A percentile compares a stretch with the other conserved stretches of the same genome.
These are phyloP conservation scores for Dorcus parallelipipedus DNA, from an alignment of 2,888 invertebrate species.

Conservation along the genomic window DNA sequence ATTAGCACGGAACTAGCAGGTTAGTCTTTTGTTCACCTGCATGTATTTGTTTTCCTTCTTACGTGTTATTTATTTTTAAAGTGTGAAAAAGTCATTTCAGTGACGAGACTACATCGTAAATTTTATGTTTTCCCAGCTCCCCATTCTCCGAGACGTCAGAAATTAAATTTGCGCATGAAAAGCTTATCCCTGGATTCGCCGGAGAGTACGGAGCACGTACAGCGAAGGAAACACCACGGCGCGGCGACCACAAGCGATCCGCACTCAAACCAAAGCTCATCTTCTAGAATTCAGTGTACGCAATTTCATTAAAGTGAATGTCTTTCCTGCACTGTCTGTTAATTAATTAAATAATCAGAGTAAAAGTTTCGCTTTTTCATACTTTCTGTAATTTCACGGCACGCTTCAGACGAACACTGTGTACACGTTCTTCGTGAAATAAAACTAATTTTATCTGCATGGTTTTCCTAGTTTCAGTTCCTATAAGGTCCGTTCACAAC, in stretches of 20 bases:
- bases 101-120: not conserved
- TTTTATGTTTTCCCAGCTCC: slow-evolving; percentile 61
- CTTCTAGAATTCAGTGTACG: slow-evolving; percentile 62
- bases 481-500: slow-evolving; percentile 40
- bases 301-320: slow-evolving; percentile 26
- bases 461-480: slow-evolving; percentile 36
- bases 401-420: not conserved
- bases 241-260: slow-evolving; percentile 45
- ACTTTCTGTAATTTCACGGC: not conserved
- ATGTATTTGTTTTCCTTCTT: slow-evolving; percentile 30
- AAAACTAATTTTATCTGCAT: slow-evolving; percentile 28
- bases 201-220: slow-evolving; percentile 82
- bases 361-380: not conserved
- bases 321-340: not conserved
- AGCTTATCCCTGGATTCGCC: slow-evolving; percentile 95
- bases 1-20: slow-evolving; percentile 14
- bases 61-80: slow-evolving; percentile 23
- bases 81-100: not conserved
- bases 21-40: slow-evolving; percentile 18
- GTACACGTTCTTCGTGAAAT: not conserved
- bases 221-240: slow-evolving; percentile 63
- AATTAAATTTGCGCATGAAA: slow-evolving; percentile 96
- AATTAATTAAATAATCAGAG: not conserved
- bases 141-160: slow-evolving; percentile 93
- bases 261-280: slow-evolving; percentile 55